Percentiles rank a stretch among this genome's conserved stretches.
Conservation (phyloP, 2,888 invertebrate genomes). For the Orthosia cruda region DNA sequence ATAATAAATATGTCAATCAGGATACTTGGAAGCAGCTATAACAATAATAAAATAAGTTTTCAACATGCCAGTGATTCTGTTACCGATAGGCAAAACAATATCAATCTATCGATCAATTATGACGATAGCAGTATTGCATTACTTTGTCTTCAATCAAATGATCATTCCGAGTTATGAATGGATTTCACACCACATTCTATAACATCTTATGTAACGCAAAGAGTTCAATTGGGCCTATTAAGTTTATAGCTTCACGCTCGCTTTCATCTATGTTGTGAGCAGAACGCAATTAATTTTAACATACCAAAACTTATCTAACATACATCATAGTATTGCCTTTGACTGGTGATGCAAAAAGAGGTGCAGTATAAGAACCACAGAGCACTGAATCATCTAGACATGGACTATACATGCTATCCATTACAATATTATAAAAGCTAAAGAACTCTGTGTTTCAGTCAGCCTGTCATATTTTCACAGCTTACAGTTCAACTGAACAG, state of each 20-base stretch:
- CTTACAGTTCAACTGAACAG: too few species aligned
- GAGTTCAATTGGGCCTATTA: constrained; percentile 11
- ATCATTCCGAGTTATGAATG: constrained; percentile 38
- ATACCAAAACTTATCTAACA: constrained; percentile 20
- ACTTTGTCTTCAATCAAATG: constrained; percentile 44
- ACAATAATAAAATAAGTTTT: too few species aligned
- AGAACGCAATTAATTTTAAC: constrained; percentile 34
- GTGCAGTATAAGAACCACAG: neutral
- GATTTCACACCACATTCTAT: constrained; percentile 24
- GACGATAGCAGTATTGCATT: constrained; percentile 15
- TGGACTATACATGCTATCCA: too few species aligned
- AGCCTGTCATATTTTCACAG: too few species aligned
- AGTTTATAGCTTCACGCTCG: constrained; percentile 42
- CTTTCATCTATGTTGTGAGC: constrained; percentile 29
- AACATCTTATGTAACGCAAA: constrained; percentile 45
- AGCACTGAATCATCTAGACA: too few species aligned
- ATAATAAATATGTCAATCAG: too few species aligned
- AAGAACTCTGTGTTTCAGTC: too few species aligned
- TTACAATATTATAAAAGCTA: too few species aligned
- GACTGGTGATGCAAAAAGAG: constrained; percentile 6
- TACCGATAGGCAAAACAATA: constrained; percentile 7
- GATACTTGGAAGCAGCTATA: too few species aligned
- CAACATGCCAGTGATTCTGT: constrained; percentile 19
- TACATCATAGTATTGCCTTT: neutral
- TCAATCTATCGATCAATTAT: constrained; percentile 16